A percentile compares a stretch with the other conserved stretches of the same genome.
Conservation (phyloP, 2,113 vertebrate species). For the Chloebia gouldiae region DNA sequence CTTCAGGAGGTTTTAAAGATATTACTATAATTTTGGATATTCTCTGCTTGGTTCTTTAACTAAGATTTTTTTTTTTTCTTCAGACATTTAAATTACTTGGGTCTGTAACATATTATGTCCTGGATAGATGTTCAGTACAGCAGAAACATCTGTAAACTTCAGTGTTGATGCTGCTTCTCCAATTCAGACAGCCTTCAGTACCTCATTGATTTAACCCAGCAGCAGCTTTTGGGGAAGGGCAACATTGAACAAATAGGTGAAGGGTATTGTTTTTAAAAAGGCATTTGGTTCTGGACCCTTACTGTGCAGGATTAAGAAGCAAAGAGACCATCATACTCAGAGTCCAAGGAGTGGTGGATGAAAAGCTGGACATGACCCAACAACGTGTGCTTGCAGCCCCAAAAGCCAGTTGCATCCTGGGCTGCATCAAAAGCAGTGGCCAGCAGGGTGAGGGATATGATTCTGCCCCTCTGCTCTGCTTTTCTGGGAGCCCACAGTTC, state of each 20-base stretch:
- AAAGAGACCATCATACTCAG: neutral
- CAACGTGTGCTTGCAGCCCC: fast-evolving
- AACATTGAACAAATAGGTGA: neutral
- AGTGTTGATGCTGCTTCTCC: neutral
- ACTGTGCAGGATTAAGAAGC: neutral
- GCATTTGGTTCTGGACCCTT: neutral
- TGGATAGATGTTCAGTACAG: neutral
- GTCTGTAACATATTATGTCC: neutral
- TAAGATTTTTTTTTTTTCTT: neutral
- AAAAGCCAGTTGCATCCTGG: neutral
- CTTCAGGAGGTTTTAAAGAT: neutral
- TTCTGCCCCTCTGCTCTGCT: neutral
- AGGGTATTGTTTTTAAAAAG: neutral
- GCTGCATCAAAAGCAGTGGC: neutral
- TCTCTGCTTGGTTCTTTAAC: neutral
- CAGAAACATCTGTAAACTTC: neutral
- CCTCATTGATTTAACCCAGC: neutral
- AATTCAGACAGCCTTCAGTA: neutral
- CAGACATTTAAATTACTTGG: neutral
- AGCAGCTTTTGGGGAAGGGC: neutral
- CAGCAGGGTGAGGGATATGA: neutral
- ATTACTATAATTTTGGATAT: neutral
- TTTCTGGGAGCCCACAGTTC: neutral
- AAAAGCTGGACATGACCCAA: neutral
- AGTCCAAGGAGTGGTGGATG: neutral